Evolutionary conservation across 2,888 invertebrate species (phyloP).

Genomic region (Artemia sp.): DNA sequence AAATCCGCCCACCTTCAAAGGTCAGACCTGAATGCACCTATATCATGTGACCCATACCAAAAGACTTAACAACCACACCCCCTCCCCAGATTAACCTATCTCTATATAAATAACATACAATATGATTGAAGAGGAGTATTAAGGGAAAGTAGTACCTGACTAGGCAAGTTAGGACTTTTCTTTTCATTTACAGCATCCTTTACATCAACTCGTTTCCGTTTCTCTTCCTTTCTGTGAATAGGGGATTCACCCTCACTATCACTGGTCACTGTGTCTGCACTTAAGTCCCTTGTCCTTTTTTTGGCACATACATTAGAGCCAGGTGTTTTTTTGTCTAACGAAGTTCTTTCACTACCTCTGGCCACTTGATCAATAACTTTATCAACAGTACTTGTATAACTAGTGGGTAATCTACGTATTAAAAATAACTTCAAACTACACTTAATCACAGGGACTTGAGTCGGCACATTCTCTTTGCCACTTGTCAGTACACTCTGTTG

Average conservation of each 20-base stretch:
- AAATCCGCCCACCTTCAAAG: too few species aligned
- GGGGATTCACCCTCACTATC: conserved; percentile 16
- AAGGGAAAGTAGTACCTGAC: background rate
- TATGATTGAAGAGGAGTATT: too few species aligned
- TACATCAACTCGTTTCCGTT: conserved; percentile 21
- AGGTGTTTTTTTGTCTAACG: background rate
- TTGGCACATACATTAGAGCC: background rate
- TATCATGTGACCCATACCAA: too few species aligned
- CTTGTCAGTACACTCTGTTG: background rate
- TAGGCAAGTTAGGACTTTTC: background rate
- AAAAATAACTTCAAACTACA: background rate
- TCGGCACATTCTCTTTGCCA: conserved; percentile 5
- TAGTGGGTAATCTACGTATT: background rate
- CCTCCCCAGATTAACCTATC: too few species aligned
- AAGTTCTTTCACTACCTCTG: background rate
- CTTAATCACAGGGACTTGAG: conserved; percentile 11
- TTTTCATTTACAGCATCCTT: background rate
- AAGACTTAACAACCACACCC: too few species aligned
- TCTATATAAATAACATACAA: too few species aligned
- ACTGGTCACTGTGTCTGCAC: background rate
- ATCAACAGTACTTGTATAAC: background rate
- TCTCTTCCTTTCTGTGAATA: conserved; percentile 22
- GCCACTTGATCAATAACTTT: conserved; percentile 7
- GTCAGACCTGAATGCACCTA: too few species aligned
- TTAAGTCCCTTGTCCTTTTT: background rate